These are phyloP conservation scores for Schizaphis graminum DNA, from an alignment of 2,888 invertebrate genomes.

Conservation along the genomic window DNA sequence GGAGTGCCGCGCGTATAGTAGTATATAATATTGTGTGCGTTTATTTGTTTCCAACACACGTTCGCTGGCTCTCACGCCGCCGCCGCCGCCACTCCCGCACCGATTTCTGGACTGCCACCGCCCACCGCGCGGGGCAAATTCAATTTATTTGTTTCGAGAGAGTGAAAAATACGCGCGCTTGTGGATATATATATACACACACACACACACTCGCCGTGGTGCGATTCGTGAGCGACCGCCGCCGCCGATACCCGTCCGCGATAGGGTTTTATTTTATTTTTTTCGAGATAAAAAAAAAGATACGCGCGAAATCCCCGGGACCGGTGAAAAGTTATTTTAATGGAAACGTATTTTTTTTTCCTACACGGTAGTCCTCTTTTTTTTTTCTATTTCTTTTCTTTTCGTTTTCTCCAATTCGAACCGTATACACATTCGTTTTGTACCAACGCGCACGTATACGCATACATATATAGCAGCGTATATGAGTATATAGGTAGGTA, in stretches of 20 bases:
- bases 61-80: conserved; percentile 35
- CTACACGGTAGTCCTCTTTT: not conserved
- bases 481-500: not conserved
- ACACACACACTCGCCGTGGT: not conserved
- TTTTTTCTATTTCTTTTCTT: conserved; percentile 13
- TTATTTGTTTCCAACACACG: conserved; percentile 63
- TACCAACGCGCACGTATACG: not conserved
- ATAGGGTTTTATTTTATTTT: conserved; percentile 28
- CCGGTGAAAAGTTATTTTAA: conserved; percentile 59
- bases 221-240: not conserved
- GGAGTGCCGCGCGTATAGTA: not conserved
- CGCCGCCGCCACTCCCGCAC: not conserved
- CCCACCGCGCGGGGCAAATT: conserved; percentile 52
- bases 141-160: conserved; percentile 62
- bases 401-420: conserved; percentile 11
- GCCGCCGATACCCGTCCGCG: not conserved
- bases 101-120: conserved; percentile 13
- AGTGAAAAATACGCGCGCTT: conserved; percentile 27
- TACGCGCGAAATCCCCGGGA: conserved; percentile 48
- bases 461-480: not conserved
- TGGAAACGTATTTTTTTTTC: conserved; percentile 39
- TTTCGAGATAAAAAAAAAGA: conserved; percentile 48
- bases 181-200: not conserved
- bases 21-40: not conserved
- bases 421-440: not conserved